Evolutionary conservation across 2,113 vertebrate species (phyloP).

Genomic region (Brevimyrus niger): DNA sequence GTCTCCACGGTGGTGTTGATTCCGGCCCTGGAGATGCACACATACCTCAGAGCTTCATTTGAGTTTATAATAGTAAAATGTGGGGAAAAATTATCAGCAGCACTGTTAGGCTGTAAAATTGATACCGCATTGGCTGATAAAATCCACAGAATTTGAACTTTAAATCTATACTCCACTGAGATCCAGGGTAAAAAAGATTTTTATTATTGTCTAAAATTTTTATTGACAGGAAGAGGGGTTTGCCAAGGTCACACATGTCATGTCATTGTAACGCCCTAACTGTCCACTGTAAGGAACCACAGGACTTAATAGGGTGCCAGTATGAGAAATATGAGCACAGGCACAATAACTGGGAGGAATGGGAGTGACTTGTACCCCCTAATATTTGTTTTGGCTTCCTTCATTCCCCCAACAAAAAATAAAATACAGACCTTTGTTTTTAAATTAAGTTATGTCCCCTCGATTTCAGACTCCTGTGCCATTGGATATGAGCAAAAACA

Average conservation of each 20-base stretch:
- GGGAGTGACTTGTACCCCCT: not conserved
- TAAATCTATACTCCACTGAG: not conserved
- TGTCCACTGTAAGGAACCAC: not conserved
- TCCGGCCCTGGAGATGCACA: not conserved
- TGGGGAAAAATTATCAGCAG: not conserved
- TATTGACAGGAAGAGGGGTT: not conserved
- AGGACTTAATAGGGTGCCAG: not conserved
- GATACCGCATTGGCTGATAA: not conserved
- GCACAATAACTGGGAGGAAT: not conserved
- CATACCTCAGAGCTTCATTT: not conserved
- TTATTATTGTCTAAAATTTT: not conserved
- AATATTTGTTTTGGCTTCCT: not conserved
- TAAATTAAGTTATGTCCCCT: not conserved
- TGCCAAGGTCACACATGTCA: not conserved
- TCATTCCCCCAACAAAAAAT: not conserved
- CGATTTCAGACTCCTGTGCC: not conserved
- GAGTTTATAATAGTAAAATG: not conserved
- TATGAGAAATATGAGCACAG: not conserved
- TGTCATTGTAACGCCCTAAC: not conserved
- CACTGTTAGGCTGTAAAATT: not conserved
- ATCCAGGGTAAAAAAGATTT: not conserved
- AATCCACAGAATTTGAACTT: not conserved
- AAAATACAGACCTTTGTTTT: not conserved
- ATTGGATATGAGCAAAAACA: not conserved
- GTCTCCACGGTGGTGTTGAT: not conserved